phyloP scores from a whole-genome alignment of 2,797 vertebrate genomes.

The Hypotaenidia philippensis region DNA sequence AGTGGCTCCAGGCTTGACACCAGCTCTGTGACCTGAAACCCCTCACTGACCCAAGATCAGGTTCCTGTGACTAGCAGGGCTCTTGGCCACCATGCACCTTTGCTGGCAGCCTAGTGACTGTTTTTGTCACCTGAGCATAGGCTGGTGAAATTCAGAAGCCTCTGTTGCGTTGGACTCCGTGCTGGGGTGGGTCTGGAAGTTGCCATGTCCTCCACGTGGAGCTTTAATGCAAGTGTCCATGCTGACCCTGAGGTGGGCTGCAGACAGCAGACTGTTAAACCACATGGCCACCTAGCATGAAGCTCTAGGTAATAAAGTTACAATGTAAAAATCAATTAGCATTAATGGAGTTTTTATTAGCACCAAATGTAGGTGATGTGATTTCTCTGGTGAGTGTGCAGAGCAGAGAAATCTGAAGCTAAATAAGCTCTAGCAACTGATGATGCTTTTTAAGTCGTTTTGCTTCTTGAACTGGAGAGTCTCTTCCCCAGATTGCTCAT shows the following conservation, averaged over 20 bases:
- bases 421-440: slow-evolving; percentile 38
- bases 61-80: background rate
- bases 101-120: background rate
- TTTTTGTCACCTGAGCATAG: background rate
- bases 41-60: rapidly evolving
- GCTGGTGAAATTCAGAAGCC: background rate
- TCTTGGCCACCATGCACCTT: background rate
- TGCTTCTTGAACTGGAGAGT: background rate
- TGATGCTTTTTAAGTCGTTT: slow-evolving; percentile 35
- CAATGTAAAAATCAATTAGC: slow-evolving; percentile 44
- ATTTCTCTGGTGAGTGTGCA: slow-evolving; percentile 15
- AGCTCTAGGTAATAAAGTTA: slow-evolving; percentile 19
- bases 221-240: background rate
- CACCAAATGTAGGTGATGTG: background rate
- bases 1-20: background rate
- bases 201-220: background rate
- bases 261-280: background rate
- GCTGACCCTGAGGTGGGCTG: background rate
- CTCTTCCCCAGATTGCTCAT: background rate
- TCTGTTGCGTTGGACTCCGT: background rate
- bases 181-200: background rate
- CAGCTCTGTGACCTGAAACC: background rate
- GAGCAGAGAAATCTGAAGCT: slow-evolving; percentile 37
- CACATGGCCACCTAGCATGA: background rate
- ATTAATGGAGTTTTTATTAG: slow-evolving; percentile 36